A percentile compares a stretch with the other conserved stretches of the same genome.
phyloP scores from a whole-genome alignment of 2,888 invertebrate genomes.

The Sympetrum striolatum region DNA sequence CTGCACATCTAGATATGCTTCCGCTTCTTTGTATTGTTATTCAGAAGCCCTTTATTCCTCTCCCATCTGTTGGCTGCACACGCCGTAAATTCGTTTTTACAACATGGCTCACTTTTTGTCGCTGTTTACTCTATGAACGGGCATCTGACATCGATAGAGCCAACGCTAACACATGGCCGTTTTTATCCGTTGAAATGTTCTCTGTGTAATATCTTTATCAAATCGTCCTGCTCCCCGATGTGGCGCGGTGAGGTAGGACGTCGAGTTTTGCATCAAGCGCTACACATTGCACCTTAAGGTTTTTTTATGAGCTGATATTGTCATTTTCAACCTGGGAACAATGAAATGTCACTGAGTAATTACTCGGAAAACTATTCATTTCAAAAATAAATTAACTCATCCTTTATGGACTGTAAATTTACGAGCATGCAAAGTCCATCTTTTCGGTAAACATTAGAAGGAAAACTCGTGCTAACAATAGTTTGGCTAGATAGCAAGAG shows the following conservation, averaged over 20 bases:
- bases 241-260: not conserved
- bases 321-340: too few species aligned
- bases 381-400: too few species aligned
- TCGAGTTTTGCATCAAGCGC: not conserved
- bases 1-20: too few species aligned
- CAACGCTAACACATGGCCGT: not conserved
- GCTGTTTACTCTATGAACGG: not conserved
- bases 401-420: too few species aligned
- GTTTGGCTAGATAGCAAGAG: too few species aligned
- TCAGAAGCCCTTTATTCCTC: not conserved
- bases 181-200: not conserved
- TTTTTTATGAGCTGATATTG: too few species aligned
- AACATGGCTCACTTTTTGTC: not conserved
- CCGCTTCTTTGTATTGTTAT: not conserved
- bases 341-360: too few species aligned
- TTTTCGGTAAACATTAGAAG: too few species aligned
- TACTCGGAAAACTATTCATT: too few species aligned
- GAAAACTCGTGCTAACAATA: too few species aligned
- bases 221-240: not conserved
- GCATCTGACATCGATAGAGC: not conserved
- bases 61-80: not conserved
- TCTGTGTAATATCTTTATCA: not conserved
- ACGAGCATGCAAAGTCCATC: too few species aligned
- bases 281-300: not conserved
- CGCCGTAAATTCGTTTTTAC: not conserved